Conservation (phyloP, 2,888 invertebrate genomes). For the Antitype chi region DNA sequence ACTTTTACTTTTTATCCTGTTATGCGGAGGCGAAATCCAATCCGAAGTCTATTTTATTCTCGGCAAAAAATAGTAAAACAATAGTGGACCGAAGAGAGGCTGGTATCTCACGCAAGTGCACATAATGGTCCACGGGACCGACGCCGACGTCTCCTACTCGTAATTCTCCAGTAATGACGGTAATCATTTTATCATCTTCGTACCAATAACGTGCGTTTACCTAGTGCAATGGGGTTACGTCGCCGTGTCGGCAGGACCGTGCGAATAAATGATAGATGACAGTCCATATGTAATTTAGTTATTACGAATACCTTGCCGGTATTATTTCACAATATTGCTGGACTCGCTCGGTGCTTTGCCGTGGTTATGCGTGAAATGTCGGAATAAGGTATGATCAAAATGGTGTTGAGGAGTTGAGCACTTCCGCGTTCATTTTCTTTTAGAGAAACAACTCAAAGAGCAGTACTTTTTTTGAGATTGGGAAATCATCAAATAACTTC, state of each 20-base stretch:
- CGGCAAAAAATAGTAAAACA: conserved; percentile 68
- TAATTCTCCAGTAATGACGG: conserved; percentile 87
- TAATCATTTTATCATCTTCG: conserved; percentile 89
- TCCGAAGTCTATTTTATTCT: conserved; percentile 50
- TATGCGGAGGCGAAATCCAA: conserved; percentile 42
- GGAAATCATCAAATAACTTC: too few relatives aligned
- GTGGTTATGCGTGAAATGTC: conserved; percentile 53
- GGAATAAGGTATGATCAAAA: conserved; percentile 38
- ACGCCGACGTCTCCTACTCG: conserved; percentile 75
- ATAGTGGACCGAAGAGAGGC: conserved; percentile 62
- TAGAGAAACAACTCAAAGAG: neutral
- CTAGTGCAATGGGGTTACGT: conserved; percentile 71
- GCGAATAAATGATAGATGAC: conserved; percentile 81
- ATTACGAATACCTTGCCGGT: conserved; percentile 68
- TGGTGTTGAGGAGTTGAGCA: conserved; percentile 22
- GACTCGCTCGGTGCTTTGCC: conserved; percentile 33
- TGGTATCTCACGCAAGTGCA: conserved; percentile 82
- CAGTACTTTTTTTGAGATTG: too few relatives aligned
- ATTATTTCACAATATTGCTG: conserved; percentile 58
- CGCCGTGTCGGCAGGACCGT: conserved; percentile 71
- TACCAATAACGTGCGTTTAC: conserved; percentile 83
- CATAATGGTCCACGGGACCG: conserved; percentile 75
- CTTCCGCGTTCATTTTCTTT: conserved; percentile 51
- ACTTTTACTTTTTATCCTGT: conserved; percentile 64
- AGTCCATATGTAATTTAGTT: conserved; percentile 74